These are phyloP conservation scores for Verasper variegatus DNA, from an alignment of 2,113 vertebrate genomes.

Conservation along the genomic window DNA sequence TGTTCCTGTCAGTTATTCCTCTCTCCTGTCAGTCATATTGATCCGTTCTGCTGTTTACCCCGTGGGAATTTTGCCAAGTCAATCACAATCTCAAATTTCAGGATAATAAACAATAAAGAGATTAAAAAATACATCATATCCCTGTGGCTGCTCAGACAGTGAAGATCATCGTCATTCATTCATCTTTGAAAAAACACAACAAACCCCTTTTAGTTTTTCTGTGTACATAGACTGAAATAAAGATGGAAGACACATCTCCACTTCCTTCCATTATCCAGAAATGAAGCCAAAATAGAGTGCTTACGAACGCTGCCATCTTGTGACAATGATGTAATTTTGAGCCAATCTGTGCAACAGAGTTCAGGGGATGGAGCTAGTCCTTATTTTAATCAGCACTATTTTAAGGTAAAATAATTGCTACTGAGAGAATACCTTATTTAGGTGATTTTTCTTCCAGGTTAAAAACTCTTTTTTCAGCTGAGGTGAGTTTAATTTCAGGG, in stretches of 20 bases:
- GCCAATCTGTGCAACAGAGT: no score
- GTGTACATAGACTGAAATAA: no score
- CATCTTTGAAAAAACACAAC: no score
- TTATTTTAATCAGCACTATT: not conserved
- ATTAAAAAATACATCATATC: constrained; percentile 17
- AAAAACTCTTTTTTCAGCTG: not conserved
- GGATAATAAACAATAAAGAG: constrained; percentile 14
- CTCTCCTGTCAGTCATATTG: constrained; percentile 33
- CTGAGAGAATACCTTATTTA: not conserved
- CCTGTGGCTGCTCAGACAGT: constrained; percentile 10
- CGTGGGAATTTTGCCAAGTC: constrained; percentile 25
- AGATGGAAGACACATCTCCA: no score
- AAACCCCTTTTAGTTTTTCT: no score
- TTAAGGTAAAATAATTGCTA: not conserved
- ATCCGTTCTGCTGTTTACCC: constrained; percentile 34
- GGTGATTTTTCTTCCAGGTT: not conserved
- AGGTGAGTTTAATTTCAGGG: constrained; percentile 11
- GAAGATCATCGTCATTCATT: not conserved
- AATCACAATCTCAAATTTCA: constrained; percentile 45
- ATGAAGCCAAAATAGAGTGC: no score
- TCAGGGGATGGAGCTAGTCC: no score
- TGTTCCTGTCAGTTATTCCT: constrained; percentile 15
- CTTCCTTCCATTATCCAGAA: no score
- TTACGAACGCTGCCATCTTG: no score
- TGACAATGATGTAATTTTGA: no score